phyloP scores from a whole-genome alignment of 2,888 invertebrate species.

The Agrotis exclamationis region DNA sequence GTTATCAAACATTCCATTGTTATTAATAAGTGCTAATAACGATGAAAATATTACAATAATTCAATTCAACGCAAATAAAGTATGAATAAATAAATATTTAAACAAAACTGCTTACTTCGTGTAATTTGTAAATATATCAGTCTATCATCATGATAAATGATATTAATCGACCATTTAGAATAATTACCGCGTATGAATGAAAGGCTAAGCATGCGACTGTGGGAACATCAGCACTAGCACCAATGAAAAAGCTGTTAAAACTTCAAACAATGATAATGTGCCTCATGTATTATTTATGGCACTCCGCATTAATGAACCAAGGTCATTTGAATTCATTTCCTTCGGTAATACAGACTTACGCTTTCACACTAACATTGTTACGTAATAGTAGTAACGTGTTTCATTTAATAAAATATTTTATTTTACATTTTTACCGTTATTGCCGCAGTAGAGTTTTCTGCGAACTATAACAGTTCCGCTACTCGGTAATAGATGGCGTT shows the following conservation, averaged over 20 bases:
- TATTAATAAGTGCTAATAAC: constrained; percentile 34
- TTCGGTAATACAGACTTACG: constrained; percentile 72
- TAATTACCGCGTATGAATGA: constrained; percentile 66
- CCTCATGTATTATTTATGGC: constrained; percentile 87
- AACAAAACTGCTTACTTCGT: constrained; percentile 36
- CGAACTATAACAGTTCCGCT: constrained; percentile 79
- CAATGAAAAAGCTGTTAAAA: constrained; percentile 79
- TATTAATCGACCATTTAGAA: constrained; percentile 65
- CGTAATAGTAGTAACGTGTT: constrained; percentile 65
- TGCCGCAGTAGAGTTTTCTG: constrained; percentile 60
- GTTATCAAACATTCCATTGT: constrained; percentile 31
- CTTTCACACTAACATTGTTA: constrained; percentile 71
- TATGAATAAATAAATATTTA: constrained; percentile 58
- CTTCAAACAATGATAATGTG: constrained; percentile 84
- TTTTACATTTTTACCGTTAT: constrained; percentile 57
- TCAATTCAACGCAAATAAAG: constrained; percentile 51
- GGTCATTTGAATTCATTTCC: constrained; percentile 88
- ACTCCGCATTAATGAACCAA: constrained; percentile 86
- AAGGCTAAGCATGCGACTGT: constrained; percentile 61
- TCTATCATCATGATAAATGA: constrained; percentile 61
- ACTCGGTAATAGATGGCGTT: constrained; percentile 85
- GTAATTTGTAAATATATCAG: constrained; percentile 60
- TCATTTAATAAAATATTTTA: constrained; percentile 57
- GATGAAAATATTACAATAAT: constrained; percentile 52
- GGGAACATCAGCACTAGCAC: constrained; percentile 68